Base-by-base conservation (phyloP, 2,797 vertebrate genomes). In the Tadarida brasiliensis region DNA sequence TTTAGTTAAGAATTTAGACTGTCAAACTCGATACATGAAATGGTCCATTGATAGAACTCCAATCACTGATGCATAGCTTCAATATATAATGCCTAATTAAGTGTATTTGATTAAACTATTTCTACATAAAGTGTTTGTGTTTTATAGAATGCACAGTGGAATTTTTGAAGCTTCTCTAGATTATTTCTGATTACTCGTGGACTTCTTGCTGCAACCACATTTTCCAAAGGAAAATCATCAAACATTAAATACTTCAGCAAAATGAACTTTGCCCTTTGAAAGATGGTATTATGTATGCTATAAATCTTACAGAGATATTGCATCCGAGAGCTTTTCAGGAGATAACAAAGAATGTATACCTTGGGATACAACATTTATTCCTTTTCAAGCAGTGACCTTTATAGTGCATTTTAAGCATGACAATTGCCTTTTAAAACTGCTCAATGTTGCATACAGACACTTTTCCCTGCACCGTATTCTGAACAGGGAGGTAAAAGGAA, bases 1-100 rank as follows among this genome's bases (percentile, higher is more conserved):
- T 96, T 74, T 97, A 97, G 96, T 97, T 98, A 98, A 98, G 90
- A 98, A 97, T 97, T 97, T 98, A 89, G 83, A 97, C 92, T 97
- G 97, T 98, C 98, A 98, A 83, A 86, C 87, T 97, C 84, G 0
- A 97, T 98, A 98, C 98, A 97, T 97, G 95, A 97, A 98, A 98
- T 39, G 89, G 95, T 97, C 90, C 95, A 91, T 96, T 98, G 97
- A 97, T 98, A 97, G 59, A 97, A 96, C 82, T 98, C 96, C 96
- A 97, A 84, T 95, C 98, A 94, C 51, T 96, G 98, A 98, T 96
- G 97, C 87, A 0, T 95, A 93, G 78, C 88, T 96, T 86, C 88
- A 97, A 98, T 97, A 98, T 97, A 97, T 98, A 98, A 98, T 98
- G 89, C 90, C 97, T 98, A 98, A 98, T 98, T 98, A 98, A 87